Base-by-base conservation (phyloP, 2,797 vertebrate species). In the Brotogeris chrysoptera region DNA sequence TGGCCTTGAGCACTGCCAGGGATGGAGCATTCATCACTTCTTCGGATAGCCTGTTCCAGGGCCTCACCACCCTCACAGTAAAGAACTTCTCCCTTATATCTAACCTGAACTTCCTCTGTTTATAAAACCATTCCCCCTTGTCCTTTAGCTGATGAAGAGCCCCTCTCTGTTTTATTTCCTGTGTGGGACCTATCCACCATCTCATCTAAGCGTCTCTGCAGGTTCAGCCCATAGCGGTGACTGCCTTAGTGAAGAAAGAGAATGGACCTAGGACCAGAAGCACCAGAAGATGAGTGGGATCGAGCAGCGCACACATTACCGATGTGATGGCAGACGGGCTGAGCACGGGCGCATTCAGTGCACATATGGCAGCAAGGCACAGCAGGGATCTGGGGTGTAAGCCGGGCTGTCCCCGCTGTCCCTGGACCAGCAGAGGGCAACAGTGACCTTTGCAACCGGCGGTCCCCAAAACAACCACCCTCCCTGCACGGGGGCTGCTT, bases 371-470 rank as follows among this genome's bases (percentile, higher is more conserved):
- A 60, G 18, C 21, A 11, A 50, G n/a, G 77, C 72, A 30, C 76
- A 86, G 49, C 8, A 6, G 21, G 12, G 60, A 43, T 50, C 34
- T 0, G 14, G 65, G 81, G 73, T 34, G 55, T 23, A 27, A 80
- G 9, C 34, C 0, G 7, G 9, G 32, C 65, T 89, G 72, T 65
- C 88, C 87, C 81, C 7, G 10, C 43, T 63, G 80, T 93, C 83
- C 92, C 79, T 32, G 81, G 61, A 41, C 95, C 97, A 97, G 94
- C 86, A 97, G 97, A 97, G 96, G 97, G 97, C 95, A 96, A 95
- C 89, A 92, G 88, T 96, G 96, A 97, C 72, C 95, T 93, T 92
- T 93, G 52, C 88, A 94, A 86, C 80, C 5, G 5, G 36, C 38
- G 64, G 78, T 50, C 95, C 95, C 85, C 92, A 69, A 76, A 96